Conservation (phyloP, 2,113 vertebrate genomes). For the Pterocles burchelli region DNA sequence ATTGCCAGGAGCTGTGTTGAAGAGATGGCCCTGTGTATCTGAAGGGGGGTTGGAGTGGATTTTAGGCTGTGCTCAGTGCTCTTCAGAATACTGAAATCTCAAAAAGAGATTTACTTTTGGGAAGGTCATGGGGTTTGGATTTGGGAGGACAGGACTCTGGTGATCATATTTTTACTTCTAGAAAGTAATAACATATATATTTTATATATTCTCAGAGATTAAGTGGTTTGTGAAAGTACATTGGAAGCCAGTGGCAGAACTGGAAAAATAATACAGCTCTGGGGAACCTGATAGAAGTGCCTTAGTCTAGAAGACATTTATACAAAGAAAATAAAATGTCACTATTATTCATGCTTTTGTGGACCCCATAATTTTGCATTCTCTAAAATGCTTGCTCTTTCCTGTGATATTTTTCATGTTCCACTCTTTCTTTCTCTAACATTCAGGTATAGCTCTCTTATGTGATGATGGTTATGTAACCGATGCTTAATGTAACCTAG, state of each 20-base stretch:
- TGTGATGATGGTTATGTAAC: neutral
- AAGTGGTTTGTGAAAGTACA: neutral
- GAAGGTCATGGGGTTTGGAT: neutral
- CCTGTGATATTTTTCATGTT: neutral
- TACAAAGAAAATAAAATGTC: neutral
- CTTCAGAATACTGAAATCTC: neutral
- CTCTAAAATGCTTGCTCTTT: slow-evolving; percentile 12
- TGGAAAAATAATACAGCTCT: slow-evolving; percentile 4
- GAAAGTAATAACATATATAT: neutral
- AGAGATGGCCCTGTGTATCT: neutral
- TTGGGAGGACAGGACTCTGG: neutral
- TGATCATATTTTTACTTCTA: neutral
- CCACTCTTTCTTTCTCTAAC: neutral
- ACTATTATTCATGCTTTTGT: neutral
- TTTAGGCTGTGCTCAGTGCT: neutral
- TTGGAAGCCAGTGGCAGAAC: neutral
- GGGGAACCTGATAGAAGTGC: neutral
- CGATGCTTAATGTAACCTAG: neutral
- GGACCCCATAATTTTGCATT: neutral
- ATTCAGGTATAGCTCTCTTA: neutral
- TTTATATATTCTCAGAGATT: neutral
- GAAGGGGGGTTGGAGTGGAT: neutral
- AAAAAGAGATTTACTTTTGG: neutral
- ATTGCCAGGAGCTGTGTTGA: neutral
- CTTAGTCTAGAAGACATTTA: neutral